A percentile compares a stretch with the other conserved stretches of the same genome.
These are phyloP conservation scores for Steromphala cineraria DNA, from an alignment of 2,888 invertebrate species.

Conservation along the genomic window DNA sequence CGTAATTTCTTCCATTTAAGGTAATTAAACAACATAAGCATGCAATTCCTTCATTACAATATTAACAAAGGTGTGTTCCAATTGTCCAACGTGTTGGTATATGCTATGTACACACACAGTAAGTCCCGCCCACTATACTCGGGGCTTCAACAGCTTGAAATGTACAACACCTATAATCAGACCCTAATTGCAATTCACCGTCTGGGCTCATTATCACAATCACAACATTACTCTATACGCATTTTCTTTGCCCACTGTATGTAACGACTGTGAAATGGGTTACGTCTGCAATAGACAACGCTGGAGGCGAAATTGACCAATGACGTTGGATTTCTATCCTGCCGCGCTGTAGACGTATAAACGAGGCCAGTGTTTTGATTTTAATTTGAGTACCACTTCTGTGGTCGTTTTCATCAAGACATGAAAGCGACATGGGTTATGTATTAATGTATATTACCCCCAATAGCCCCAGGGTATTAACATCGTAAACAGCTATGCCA, in stretches of 20 bases:
- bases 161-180: conserved; percentile 6
- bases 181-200: not conserved
- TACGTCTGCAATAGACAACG: conserved; percentile 1
- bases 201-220: not conserved
- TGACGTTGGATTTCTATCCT: not conserved
- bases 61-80: not conserved
- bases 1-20: no score
- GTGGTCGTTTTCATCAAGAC: conserved; percentile 6
- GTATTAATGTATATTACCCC: conserved; percentile 12
- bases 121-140: not conserved
- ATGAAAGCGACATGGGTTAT: not conserved
- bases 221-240: not conserved
- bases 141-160: not conserved
- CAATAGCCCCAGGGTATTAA: not conserved
- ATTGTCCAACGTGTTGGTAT: not conserved
- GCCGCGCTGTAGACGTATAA: not conserved
- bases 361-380: conserved; percentile 5
- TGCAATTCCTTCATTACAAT: no score
- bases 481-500: not conserved
- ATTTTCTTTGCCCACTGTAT: not conserved
- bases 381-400: conserved; percentile 8
- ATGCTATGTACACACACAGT: not conserved
- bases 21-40: no score
- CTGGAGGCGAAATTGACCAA: not conserved
- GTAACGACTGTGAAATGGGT: conserved; percentile 15